Evolutionary conservation across 2,113 vertebrate genomes (phyloP).

Genomic region (Psammodynastes pulverulentus): DNA sequence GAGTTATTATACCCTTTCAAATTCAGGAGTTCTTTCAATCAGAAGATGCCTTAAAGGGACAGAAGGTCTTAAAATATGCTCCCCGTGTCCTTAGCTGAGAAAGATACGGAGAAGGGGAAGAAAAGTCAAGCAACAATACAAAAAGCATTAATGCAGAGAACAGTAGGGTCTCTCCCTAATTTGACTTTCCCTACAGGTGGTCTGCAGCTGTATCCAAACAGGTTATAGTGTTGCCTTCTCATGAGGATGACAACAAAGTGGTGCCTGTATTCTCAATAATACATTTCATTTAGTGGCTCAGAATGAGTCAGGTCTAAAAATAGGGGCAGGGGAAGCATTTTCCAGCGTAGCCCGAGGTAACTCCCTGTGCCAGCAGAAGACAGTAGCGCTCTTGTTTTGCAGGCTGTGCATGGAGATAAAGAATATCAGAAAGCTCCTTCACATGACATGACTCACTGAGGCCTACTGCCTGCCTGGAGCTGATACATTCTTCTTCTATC

Average conservation of each 20-base stretch:
- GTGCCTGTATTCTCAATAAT: conserved; percentile 77
- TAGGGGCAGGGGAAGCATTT: conserved; percentile 72
- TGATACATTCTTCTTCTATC: conserved; percentile 82
- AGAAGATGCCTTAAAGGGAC: conserved; percentile 74
- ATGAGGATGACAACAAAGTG: conserved; percentile 75
- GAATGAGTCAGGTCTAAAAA: conserved; percentile 84
- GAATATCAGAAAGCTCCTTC: conserved; percentile 84
- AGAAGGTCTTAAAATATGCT: conserved; percentile 74
- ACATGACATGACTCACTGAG: conserved; percentile 87
- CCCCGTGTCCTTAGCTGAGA: conserved; percentile 68
- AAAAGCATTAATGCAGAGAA: conserved; percentile 84
- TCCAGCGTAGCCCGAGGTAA: conserved; percentile 87
- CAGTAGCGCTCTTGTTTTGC: conserved; percentile 90
- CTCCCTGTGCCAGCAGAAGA: conserved; percentile 76
- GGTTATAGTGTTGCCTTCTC: conserved; percentile 80
- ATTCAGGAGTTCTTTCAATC: conserved; percentile 70
- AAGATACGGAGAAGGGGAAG: conserved; percentile 66
- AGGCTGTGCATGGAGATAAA: conserved; percentile 81
- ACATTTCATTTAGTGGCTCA: conserved; percentile 78
- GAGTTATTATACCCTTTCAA: conserved; percentile 72
- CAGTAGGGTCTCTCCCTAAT: conserved; percentile 90
- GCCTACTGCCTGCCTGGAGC: conserved; percentile 77
- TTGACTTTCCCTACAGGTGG: conserved; percentile 97
- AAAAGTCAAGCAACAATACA: conserved; percentile 78
- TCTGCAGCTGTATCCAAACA: conserved; percentile 88